phyloP scores from a whole-genome alignment of 2,113 vertebrate genomes.

The Perca fluviatilis region DNA sequence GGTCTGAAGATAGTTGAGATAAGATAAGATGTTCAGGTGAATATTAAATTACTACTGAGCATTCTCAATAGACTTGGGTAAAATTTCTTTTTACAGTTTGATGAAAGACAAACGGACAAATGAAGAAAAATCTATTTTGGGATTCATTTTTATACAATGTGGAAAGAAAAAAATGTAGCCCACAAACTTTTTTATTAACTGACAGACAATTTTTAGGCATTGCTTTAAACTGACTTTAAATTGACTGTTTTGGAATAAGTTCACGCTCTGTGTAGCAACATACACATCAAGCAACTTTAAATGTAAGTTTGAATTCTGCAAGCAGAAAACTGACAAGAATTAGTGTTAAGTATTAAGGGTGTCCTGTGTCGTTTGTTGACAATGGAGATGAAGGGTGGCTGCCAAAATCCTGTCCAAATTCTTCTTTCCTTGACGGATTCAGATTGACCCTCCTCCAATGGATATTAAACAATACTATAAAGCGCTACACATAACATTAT shows the following conservation, averaged over 20 bases:
- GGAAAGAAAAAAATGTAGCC: background rate
- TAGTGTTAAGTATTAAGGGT: background rate
- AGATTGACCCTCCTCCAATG: too few species aligned
- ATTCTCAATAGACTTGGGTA: background rate
- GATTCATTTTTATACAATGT: too few species aligned
- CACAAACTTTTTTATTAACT: background rate
- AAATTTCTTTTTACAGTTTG: conserved; percentile 7
- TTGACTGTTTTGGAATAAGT: background rate
- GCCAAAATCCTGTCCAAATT: background rate
- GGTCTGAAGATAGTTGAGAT: background rate
- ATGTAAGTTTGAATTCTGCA: too few species aligned
- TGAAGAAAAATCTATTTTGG: too few species aligned
- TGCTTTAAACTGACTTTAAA: background rate
- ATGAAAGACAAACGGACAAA: too few species aligned
- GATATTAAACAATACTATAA: too few species aligned
- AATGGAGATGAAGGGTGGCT: too few species aligned
- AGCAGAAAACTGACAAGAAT: background rate
- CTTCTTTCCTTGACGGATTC: too few species aligned
- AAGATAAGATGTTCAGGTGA: conserved; percentile 17
- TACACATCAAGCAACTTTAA: too few species aligned
- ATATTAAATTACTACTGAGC: conserved; percentile 38
- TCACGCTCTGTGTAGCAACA: background rate
- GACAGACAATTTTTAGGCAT: background rate
- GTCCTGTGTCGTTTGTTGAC: background rate
- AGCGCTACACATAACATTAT: too few species aligned